Percentiles rank a stretch among this genome's conserved stretches.
phyloP scores from a whole-genome alignment of 2,888 invertebrate species.

The Eupithecia pulchellata region DNA sequence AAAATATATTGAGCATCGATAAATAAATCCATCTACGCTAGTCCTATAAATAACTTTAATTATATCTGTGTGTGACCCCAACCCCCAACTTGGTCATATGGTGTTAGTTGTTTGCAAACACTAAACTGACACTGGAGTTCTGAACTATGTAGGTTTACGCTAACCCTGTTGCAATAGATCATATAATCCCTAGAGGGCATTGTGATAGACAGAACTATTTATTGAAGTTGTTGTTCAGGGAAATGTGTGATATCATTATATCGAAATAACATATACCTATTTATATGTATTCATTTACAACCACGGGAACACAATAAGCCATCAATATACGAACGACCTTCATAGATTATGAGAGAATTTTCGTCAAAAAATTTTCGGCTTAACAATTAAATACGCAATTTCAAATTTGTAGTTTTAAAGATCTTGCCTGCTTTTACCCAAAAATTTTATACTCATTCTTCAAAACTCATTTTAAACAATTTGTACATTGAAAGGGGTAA shows the following conservation, averaged over 20 bases:
- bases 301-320: not conserved
- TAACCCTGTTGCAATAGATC: not conserved
- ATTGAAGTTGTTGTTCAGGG: not conserved
- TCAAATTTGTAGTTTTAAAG: not conserved
- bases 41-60: not conserved
- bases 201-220: not conserved
- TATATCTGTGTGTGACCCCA: not conserved
- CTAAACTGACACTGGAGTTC: not conserved
- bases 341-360: not conserved
- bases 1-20: too few relatives aligned
- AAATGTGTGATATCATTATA: not conserved
- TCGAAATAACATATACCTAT: not conserved
- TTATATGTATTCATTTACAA: not conserved
- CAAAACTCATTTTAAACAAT: conserved; percentile 17
- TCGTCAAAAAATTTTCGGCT: not conserved
- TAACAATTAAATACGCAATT: not conserved
- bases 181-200: not conserved
- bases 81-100: not conserved
- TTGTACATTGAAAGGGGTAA: conserved; percentile 12
- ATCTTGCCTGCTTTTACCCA: not conserved
- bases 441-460: not conserved
- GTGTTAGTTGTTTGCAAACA: not conserved
- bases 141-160: not conserved
- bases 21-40: not conserved
- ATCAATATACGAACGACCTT: not conserved